Percentiles rank a stretch among this genome's conserved stretches.
Conservation (phyloP, 53 echinoderm and acorn worm species). For the Pentamera pediparva region DNA sequence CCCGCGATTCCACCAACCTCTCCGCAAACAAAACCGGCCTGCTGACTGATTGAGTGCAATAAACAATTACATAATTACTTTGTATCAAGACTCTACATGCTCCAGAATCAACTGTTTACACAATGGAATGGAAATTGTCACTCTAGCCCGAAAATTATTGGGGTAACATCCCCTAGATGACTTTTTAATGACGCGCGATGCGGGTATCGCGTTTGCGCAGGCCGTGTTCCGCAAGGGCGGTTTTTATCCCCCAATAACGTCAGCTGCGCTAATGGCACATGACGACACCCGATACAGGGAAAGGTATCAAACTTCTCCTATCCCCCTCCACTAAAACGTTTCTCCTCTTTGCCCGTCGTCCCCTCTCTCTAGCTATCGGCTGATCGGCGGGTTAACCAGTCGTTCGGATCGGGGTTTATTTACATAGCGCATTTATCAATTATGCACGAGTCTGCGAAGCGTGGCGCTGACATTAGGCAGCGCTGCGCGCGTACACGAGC, state of each 20-base stretch:
- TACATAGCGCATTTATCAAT: conserved; percentile 36
- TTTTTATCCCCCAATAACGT: conserved; percentile 14
- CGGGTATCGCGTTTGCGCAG: conserved; percentile 19
- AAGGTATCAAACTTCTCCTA: neutral
- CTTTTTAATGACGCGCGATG: conserved; percentile 18
- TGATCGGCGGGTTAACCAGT: conserved; percentile 19
- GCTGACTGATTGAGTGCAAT: no score
- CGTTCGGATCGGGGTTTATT: conserved; percentile 15
- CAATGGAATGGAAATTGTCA: conserved; percentile 34
- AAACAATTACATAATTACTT: no score
- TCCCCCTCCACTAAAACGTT: neutral
- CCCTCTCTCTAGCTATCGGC: no score
- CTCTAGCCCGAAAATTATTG: conserved; percentile 18
- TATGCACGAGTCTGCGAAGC: conserved; percentile 31
- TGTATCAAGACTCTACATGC: no score
- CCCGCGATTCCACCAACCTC: no score
- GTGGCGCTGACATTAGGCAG: conserved; percentile 34
- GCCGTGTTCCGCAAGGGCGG: conserved; percentile 16
- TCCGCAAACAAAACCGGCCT: no score
- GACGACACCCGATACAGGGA: conserved; percentile 16
- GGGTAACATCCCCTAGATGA: conserved; percentile 22
- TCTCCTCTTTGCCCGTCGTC: neutral
- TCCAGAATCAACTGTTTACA: no score
- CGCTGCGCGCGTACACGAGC: conserved; percentile 24
- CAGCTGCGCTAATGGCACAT: conserved; percentile 10